Evolutionary conservation across 2,113 vertebrate genomes (phyloP).

Genomic region (Caracal caracal): DNA sequence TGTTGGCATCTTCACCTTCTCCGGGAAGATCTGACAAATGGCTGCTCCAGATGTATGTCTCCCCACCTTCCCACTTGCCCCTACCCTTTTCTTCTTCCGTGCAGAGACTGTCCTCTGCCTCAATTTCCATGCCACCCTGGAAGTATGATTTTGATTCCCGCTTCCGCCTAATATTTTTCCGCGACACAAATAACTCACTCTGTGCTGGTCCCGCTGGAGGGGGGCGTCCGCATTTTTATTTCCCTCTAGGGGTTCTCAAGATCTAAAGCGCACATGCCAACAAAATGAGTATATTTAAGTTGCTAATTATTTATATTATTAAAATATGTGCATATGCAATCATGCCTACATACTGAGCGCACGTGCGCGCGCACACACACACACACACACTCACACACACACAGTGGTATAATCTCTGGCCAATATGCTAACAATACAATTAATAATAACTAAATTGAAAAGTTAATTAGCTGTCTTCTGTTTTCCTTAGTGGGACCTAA

Average conservation of each 20-base stretch:
- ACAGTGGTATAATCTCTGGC: not conserved
- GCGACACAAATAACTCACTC: not conserved
- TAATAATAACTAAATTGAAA: not conserved
- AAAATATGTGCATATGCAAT: not conserved
- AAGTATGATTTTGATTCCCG: not conserved
- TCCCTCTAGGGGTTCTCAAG: not conserved
- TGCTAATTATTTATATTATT: not conserved
- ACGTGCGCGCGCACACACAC: rapidly evolving
- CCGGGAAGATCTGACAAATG: not conserved
- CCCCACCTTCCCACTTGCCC: not conserved
- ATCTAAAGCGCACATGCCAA: not conserved
- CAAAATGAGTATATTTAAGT: not conserved
- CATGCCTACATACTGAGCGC: not conserved
- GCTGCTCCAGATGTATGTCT: rapidly evolving
- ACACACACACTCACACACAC: not conserved
- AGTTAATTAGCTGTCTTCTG: not conserved
- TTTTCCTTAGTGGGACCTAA: not conserved
- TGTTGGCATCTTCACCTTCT: not conserved
- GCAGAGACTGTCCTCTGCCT: not conserved
- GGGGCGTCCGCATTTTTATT: not conserved
- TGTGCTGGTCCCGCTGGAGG: not conserved
- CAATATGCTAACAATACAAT: not conserved
- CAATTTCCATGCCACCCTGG: not conserved
- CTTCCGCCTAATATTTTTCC: not conserved
- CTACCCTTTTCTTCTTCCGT: not conserved